A percentile compares a stretch with the other conserved stretches of the same genome.
Conservation (phyloP, 2,888 invertebrate species). For the Mesorhabditis belari region DNA sequence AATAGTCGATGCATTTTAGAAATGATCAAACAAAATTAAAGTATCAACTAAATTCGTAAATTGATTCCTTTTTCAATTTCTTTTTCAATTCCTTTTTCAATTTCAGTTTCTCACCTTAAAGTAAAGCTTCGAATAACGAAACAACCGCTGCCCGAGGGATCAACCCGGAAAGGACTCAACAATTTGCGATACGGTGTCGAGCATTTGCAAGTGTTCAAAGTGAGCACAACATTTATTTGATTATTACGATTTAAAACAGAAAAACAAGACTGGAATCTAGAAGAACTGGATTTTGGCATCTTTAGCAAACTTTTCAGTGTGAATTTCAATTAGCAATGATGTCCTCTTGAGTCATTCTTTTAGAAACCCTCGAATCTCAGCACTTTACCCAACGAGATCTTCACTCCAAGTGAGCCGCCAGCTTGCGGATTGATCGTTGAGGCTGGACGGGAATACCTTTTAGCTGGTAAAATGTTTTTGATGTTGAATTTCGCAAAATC, state of each 20-base stretch:
- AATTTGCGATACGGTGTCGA: conserved; percentile 44
- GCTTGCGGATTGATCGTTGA: conserved; percentile 46
- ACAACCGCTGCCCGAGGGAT: conserved; percentile 31
- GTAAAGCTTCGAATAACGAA: conserved; percentile 33
- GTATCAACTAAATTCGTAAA: no score
- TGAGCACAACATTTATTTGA: conserved; percentile 1
- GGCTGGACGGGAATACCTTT: conserved; percentile 44
- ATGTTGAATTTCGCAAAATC: no score
- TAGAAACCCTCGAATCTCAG: conserved; percentile 34
- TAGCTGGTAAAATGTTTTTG: no score
- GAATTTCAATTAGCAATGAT: neutral
- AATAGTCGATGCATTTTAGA: no score
- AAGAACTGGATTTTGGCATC: neutral
- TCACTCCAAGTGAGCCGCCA: conserved; percentile 44
- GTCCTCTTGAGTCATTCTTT: neutral
- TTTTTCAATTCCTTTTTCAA: no score
- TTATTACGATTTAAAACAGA: neutral
- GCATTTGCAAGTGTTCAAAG: conserved; percentile 42
- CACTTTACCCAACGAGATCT: conserved; percentile 38
- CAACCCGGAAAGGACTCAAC: conserved; percentile 32
- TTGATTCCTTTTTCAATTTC: no score
- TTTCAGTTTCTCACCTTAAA: conserved; percentile 43
- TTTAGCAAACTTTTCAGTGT: neutral
- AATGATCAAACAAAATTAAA: no score
- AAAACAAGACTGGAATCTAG: no score